Base-by-base conservation (phyloP, 2,888 invertebrate species). In the Drosophila vallismaia region DNA sequence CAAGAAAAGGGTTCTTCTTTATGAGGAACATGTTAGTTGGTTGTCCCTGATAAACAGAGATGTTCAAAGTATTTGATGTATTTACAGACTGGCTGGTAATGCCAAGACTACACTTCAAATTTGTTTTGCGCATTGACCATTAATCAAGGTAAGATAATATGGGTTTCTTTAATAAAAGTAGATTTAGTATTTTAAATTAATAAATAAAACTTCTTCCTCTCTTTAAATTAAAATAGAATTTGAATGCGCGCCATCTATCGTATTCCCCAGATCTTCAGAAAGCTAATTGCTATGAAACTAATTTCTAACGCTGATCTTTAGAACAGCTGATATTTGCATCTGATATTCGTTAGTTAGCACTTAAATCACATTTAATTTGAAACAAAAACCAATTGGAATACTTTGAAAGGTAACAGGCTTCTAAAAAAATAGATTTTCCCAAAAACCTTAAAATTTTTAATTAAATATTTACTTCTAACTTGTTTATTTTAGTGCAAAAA, bases 1-100 rank as follows among this genome's bases (percentile, higher is more conserved):
- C 33, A 33, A 77, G 57, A 45, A 9, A 67, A 40, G 38, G 10
- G 33, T 46, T 44, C 53, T 36, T 40, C 55, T 57, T 71, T 81
- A 54, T 66, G 62, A 68, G 68, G 72, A 75, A 81, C 81, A 71
- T 77, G 66, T 58, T 69, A 50, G 24, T 40, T 24, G 52, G 28
- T 70, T 75, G 72, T 73, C 55, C 26, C 28, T 52, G 70, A 70
- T 70, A 70, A 70, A 74, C 67, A 3, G 29, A 50, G 74, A 73
- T 54, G 74, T 70, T 50, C n/a, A 50, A 31, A 40, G 54, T 52
- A 70, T 73, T 60, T 49, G 26, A 38, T 59, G 59, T 36, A 49
- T 66, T 66, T 29, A 36, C 59, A 19, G 19, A 28, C 36, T 29
- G 50, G 3, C 24, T 24, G 19, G 6, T 3, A 1, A 36, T 10